Base-by-base conservation (phyloP, 2,797 vertebrate species). In the Oreonectes daqikongensis region DNA sequence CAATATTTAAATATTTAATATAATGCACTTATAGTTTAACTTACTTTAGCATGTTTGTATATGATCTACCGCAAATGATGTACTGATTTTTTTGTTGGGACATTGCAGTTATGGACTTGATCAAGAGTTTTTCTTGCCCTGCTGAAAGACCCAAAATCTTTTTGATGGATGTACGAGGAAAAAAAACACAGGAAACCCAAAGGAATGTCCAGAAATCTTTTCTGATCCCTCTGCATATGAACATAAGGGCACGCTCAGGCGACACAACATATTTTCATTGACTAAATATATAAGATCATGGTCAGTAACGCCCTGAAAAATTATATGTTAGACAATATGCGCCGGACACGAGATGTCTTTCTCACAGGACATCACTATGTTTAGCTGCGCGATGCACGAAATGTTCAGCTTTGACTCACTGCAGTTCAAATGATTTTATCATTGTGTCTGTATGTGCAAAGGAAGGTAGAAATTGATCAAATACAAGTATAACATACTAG, bases 261-360 rank as follows among this genome's bases (percentile, higher is more conserved):
- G 50, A 79, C 71, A 76, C 78, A 75, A 81, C 81, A 85, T 87
- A 86, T 90, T 91, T 91, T 87, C 57, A 82, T 82, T 86, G 81
- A 84, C 89, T 91, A 92, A 90, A 90, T 90, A 91, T 88, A 90
- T 89, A 89, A 81, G 68, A 74, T 74, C 52, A 74, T 85, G 84
- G 84, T 74, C 81, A 85, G 81, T 75, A 84, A 89, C 89, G 86
- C 91, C 90, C 91, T 85, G 83, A 83, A 88, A 90, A 90, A 93
- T 92, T 90, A 88, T 80, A 89, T 82, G 88, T 84, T 90, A 72
- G 76, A 84, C 73, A 78, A 81, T 42, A 77, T 81, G 69, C 81
- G 75, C 74, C 77, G 83, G 57, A 75, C 48, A 75, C 50, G 1
- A 42, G 18, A 66, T 28, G 59, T 40, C 61, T 59, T 68, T 79